These are phyloP conservation scores for Zenarchopterus dispar DNA, from an alignment of 2,797 vertebrate genomes.

Conservation along the genomic window DNA sequence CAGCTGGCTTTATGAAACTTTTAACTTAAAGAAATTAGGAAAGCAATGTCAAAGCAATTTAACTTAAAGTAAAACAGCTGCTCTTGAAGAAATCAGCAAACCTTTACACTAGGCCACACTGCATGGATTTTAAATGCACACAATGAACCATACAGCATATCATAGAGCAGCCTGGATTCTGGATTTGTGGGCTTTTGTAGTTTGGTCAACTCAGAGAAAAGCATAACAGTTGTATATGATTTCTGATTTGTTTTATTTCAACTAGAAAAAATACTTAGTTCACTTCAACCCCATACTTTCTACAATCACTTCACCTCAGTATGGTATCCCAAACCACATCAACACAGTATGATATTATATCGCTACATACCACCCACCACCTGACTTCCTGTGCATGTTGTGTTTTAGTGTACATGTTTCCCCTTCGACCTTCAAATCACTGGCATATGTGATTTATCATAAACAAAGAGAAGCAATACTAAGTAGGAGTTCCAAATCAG, in stretches of 20 bases:
- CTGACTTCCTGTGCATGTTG: slow-evolving; percentile 19
- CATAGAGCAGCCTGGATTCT: too few relatives aligned
- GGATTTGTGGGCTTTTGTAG: too few relatives aligned
- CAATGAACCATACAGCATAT: slow-evolving; percentile 26
- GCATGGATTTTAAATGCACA: slow-evolving; percentile 66
- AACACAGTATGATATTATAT: slow-evolving; percentile 72
- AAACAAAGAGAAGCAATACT: slow-evolving; percentile 1
- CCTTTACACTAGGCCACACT: slow-evolving; percentile 77
- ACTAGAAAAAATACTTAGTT: too few relatives aligned
- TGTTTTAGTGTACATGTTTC: slow-evolving; percentile 14
- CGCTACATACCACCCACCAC: slow-evolving; percentile 46
- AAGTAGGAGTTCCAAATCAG: too few relatives aligned
- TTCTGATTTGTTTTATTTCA: too few relatives aligned
- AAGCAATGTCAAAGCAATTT: too few relatives aligned
- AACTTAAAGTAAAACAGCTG: slow-evolving; percentile 67
- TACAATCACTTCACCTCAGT: slow-evolving; percentile 62
- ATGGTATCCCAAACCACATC: slow-evolving; percentile 52
- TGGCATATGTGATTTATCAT: slow-evolving; percentile 5
- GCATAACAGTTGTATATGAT: too few relatives aligned
- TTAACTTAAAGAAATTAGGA: too few relatives aligned
- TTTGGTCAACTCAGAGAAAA: too few relatives aligned
- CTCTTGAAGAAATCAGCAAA: slow-evolving; percentile 69
- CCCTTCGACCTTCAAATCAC: slow-evolving; percentile 3
- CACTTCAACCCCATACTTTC: too few relatives aligned
- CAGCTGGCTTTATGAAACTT: too few relatives aligned